Conservation (phyloP, 2,888 invertebrate genomes). For the Cristatella mucedo region DNA sequence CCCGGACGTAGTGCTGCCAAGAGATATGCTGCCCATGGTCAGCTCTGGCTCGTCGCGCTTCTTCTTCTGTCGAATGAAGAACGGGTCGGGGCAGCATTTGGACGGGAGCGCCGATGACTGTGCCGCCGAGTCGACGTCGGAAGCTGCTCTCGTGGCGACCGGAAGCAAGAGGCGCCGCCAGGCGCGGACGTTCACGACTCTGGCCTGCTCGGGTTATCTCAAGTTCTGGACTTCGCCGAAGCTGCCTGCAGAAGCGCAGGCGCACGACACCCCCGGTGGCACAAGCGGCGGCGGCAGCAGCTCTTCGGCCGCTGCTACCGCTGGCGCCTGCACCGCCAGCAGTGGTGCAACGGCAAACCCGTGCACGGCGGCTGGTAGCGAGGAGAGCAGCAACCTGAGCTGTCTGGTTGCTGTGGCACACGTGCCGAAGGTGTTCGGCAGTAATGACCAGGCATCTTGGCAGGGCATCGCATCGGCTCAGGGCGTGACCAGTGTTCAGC, state of each 20-base stretch:
- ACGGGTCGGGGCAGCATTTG: constrained; percentile 44
- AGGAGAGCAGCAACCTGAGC: constrained; percentile 54
- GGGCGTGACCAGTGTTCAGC: no score
- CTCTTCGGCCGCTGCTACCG: no score
- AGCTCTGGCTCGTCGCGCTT: constrained; percentile 77
- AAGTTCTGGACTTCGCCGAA: constrained; percentile 78
- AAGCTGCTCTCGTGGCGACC: no score
- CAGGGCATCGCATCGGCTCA: no score
- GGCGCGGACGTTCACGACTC: constrained; percentile 64
- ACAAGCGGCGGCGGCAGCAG: no score
- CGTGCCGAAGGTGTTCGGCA: no score
- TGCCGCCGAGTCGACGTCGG: no score
- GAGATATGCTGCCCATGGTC: constrained; percentile 47
- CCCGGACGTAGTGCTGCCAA: constrained; percentile 3
- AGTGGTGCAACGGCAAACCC: no score
- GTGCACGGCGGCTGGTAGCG: constrained; percentile 47
- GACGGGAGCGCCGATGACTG: no score
- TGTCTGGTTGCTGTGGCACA: constrained; percentile 81
- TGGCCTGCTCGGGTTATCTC: constrained; percentile 80
- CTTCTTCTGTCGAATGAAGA: constrained; percentile 84
- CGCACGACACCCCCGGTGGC: constrained; percentile 15
- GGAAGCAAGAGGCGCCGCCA: no score
- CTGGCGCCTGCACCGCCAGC: no score
- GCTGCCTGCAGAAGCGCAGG: constrained; percentile 53
- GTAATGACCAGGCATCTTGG: no score